Base-by-base conservation (phyloP, 2,888 invertebrate species). In the Trisateles emortualis region DNA sequence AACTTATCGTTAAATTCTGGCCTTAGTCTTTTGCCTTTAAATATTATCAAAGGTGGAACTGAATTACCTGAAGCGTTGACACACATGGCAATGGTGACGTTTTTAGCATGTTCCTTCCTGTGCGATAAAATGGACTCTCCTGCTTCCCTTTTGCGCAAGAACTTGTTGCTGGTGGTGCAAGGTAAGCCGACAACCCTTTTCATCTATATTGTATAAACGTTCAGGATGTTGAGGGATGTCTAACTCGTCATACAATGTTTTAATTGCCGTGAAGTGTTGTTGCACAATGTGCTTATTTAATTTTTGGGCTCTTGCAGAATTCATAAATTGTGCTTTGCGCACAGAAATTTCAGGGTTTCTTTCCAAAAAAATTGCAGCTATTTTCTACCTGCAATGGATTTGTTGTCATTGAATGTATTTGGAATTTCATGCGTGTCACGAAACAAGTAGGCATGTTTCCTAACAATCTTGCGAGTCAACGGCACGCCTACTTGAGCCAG, bases 261-360 rank as follows among this genome's bases (percentile, higher is more conserved):
- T 50, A 10, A 50, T 10, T 42, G 11, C 35, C 13, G 17, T n/a
- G 22, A 69, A 72, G 16, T 72, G 63, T 11, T 68, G 55, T 33
- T 61, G 41, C 5, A 68, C 67, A 17, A 66, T 65, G 51, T 53
- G 56, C 54, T 63, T 67, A 59, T 74, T 74, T 0, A 71, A 48
- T 17, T 71, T 72, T 67, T 71, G 66, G 8, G 69, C 70, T 45
- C 70, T 56, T n/a, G 60, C 71, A 2, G 68, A 61, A 52, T 71
- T 74, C 69, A 72, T 68, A 19, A 68, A 62, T 33, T 72, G 70
- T 6, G 68, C 70, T 43, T 39, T 46, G 14, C 30, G 13, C 9
- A 14, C 6, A 1, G 68, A 64, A 49, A 68, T 53, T 29, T 61
- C 52, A 0, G 45, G 59, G 29, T 73, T 48, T 46, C 70, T 57